Evolutionary conservation across 2,888 invertebrate species (phyloP).

Genomic region (Desoria tigrina): DNA sequence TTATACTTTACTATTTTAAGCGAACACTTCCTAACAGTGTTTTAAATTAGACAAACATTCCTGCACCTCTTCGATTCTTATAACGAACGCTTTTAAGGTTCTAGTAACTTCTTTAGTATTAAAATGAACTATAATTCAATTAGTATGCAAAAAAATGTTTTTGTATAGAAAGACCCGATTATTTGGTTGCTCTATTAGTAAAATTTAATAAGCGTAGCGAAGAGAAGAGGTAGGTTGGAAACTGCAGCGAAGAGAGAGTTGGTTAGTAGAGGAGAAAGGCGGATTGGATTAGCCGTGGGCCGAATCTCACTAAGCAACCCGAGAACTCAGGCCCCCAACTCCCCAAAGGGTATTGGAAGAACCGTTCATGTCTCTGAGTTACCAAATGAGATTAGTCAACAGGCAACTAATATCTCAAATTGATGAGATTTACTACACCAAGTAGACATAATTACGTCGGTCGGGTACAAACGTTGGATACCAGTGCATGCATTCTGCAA

Average conservation of each 20-base stretch:
- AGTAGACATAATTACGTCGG: slow-evolving; percentile 7
- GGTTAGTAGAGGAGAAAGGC: slow-evolving; percentile 7
- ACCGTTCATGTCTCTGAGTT: slow-evolving; percentile 78
- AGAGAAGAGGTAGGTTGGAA: slow-evolving; percentile 6
- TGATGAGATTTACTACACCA: neutral
- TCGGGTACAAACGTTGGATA: no score
- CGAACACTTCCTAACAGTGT: no score
- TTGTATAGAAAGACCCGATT: no score
- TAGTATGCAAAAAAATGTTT: no score
- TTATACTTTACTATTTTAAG: no score
- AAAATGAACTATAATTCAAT: no score
- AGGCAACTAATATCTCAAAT: slow-evolving; percentile 50
- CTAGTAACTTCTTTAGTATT: no score
- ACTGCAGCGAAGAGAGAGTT: neutral
- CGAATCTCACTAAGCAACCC: slow-evolving; percentile 54
- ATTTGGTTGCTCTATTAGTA: no score
- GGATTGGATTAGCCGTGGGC: slow-evolving; percentile 54
- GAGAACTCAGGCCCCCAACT: slow-evolving; percentile 44
- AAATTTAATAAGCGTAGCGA: slow-evolving; percentile 4
- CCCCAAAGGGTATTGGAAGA: slow-evolving; percentile 29
- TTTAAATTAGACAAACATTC: no score
- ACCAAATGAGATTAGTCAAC: slow-evolving; percentile 97
- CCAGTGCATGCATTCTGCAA: no score
- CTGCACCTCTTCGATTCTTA: no score
- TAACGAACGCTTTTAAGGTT: no score